These are phyloP conservation scores for Catagonus wagneri DNA, from an alignment of 2,113 vertebrate genomes.

Conservation along the genomic window DNA sequence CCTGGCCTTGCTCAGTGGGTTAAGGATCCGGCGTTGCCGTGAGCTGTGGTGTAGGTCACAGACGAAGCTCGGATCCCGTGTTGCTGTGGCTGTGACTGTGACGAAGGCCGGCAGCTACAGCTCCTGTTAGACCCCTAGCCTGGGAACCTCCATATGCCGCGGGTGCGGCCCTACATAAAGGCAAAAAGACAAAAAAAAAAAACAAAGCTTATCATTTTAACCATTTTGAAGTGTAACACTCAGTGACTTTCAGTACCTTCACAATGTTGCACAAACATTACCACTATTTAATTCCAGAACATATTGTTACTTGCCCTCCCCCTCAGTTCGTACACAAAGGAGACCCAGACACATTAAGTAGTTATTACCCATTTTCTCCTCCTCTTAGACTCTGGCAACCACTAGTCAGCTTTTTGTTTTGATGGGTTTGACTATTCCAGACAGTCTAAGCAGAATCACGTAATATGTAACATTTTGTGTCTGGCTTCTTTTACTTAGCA, in stretches of 20 bases:
- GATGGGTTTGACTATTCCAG: background rate
- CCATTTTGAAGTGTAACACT: background rate
- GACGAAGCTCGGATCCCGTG: too few species aligned
- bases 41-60: too few species aligned
- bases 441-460: background rate
- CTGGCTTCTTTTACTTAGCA: background rate
- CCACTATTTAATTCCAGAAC: background rate
- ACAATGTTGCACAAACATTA: background rate
- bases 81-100: too few species aligned
- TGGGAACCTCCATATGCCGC: too few species aligned
- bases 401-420: background rate
- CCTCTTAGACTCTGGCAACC: background rate
- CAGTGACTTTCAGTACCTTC: background rate
- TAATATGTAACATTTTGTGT: background rate
- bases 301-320: background rate
- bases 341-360: background rate
- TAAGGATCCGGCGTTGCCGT: too few species aligned
- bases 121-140: too few species aligned
- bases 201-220: constrained; percentile 12
- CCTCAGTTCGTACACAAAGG: background rate
- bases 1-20: too few species aligned
- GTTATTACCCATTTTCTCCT: background rate
- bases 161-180: too few species aligned
- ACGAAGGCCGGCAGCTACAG: too few species aligned
- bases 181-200: background rate